Base-by-base conservation (phyloP, 1,140 invertebrate species). In the Sesamia nonagrioides region DNA sequence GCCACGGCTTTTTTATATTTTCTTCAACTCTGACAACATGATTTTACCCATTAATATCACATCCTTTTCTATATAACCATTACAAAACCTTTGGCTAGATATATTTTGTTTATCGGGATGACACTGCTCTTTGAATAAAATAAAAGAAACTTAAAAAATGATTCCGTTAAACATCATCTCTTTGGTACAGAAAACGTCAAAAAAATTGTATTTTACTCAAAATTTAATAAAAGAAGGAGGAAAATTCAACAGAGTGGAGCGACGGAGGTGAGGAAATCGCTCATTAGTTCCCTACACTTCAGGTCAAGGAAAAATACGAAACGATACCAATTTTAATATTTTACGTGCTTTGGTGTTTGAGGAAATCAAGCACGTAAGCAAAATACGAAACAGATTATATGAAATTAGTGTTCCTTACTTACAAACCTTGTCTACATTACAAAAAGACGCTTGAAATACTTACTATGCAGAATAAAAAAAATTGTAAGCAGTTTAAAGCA, bases 321-420 rank as follows among this genome's bases (percentile, higher is more conserved):
- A 8, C 54, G 18, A 58, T 33, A 58, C 21, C 54, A 15, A 58
- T 63, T 63, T 37, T 17, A 63, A 63, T 40, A 63, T 63, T 63
- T 63, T 63, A 63, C 37, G 37, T 63, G 61, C 37, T 40, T 35
- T n/a, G 15, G 61, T 13, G 11, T 17, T 63, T 42, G 35, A 40
- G 35, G 40, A 42, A 27, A 63, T 40, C 35, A 63, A 63, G n/a
- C 35, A 40, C 61, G 33, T 63, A 40, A 40, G 17, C 13, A 42
- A 63, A 13, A 58, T n/a, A 27, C 33, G 6, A 33, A 63, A 42
- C 61, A 15, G 21, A 63, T 63, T 63, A 63, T 56, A 63, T 27
- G 21, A 15, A 56, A 56, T 56, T 56, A 56, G 42, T 45, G 42
- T 56, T 56, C 21, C 54, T 9, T 33, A 58, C 27, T 27, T 27